A percentile compares a stretch with the other conserved stretches of the same genome.
Evolutionary conservation across 2,113 vertebrate species (phyloP).

Genomic region (Thryonomys swinderianus): DNA sequence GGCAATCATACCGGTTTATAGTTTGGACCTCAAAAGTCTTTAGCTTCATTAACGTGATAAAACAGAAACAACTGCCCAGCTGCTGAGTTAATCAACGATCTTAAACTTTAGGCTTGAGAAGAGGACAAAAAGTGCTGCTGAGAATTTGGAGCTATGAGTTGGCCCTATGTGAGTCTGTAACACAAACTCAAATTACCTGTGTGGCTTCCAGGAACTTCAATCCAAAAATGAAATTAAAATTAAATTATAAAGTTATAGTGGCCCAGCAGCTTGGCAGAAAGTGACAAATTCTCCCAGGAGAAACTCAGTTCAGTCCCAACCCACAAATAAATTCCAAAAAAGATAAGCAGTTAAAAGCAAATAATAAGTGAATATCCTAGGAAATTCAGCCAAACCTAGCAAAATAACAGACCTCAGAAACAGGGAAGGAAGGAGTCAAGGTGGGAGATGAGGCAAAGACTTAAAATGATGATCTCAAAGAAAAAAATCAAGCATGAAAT

Average conservation of each 20-base stretch:
- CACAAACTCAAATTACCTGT: neutral
- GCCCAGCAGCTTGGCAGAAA: neutral
- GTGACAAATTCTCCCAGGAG: neutral
- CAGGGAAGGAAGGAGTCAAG: neutral
- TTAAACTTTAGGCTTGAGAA: neutral
- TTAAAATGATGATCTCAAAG: neutral
- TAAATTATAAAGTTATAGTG: neutral
- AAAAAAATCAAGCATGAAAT: neutral
- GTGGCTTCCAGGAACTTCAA: neutral
- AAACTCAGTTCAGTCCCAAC: neutral
- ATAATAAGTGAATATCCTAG: neutral
- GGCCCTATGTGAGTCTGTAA: neutral
- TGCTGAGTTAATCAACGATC: neutral
- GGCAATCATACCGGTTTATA: neutral
- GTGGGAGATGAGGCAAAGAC: neutral
- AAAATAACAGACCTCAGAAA: neutral
- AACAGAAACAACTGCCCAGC: neutral
- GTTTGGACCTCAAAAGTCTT: neutral
- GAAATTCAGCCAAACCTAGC: neutral
- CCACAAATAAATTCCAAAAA: neutral
- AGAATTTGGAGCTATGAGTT: neutral
- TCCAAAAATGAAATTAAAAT: conserved; percentile 25
- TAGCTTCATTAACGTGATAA: neutral
- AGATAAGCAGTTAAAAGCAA: neutral
- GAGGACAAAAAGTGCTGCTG: neutral